A percentile compares a stretch with the other conserved stretches of the same genome.
Evolutionary conservation across 1,140 invertebrate genomes (phyloP).

Genomic region (Drosophila repleta): DNA sequence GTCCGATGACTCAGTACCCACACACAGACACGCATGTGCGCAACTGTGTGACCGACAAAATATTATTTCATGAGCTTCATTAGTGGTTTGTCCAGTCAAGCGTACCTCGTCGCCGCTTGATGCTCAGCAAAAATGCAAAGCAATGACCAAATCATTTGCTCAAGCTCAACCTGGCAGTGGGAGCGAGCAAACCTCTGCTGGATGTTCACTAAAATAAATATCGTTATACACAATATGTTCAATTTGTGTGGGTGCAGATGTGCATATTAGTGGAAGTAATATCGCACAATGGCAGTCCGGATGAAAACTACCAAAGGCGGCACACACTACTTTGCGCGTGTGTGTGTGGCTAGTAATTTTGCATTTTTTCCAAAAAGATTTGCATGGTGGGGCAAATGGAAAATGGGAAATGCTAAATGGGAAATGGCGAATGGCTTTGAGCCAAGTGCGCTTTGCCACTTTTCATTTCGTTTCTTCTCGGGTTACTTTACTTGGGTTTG

Average conservation of each 20-base stretch:
- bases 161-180: not conserved
- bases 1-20: constrained; percentile 20
- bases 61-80: constrained; percentile 40
- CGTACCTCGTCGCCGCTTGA: constrained; percentile 12
- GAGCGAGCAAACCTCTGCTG: not conserved
- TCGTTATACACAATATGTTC: not conserved
- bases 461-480: constrained; percentile 43
- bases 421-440: constrained; percentile 11
- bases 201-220: constrained; percentile 6
- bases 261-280: constrained; percentile 7
- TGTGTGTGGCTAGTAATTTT: constrained; percentile 45
- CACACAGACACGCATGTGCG: not conserved
- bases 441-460: constrained; percentile 30
- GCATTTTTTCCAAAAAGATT: constrained; percentile 39
- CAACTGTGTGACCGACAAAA: constrained; percentile 36
- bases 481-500: constrained; percentile 32
- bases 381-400: not conserved
- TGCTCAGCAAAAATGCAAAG: constrained; percentile 24
- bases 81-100: constrained; percentile 36
- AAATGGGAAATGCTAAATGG: too few relatives aligned
- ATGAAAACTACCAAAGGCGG: not conserved
- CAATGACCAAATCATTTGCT: constrained; percentile 34
- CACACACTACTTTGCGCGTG: constrained; percentile 11
- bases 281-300: not conserved
- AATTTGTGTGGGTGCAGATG: not conserved